Percentiles rank a stretch among this genome's conserved stretches.
These are phyloP conservation scores for Stratiolaelaps scimitus DNA, from an alignment of 1,140 invertebrate genomes.

Conservation along the genomic window DNA sequence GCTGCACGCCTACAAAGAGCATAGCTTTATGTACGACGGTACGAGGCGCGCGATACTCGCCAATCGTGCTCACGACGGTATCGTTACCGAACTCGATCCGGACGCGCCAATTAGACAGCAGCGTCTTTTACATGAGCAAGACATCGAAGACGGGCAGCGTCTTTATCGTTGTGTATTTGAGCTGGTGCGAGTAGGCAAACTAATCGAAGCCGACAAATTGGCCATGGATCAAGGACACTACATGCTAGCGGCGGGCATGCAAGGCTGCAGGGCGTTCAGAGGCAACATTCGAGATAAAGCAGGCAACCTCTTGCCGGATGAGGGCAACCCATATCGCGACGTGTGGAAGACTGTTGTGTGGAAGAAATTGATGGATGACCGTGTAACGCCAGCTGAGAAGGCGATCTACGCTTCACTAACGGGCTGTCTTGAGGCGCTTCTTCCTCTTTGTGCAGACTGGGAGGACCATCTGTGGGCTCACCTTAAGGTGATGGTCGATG, in stretches of 20 bases:
- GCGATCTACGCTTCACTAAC: conserved; percentile 62
- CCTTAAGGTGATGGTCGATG: conserved; percentile 65
- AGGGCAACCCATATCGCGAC: conserved; percentile 72
- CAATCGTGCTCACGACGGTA: not conserved
- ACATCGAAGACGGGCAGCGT: conserved; percentile 68
- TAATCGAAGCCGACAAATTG: conserved; percentile 66
- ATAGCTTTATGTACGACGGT: not conserved
- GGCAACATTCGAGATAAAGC: not conserved
- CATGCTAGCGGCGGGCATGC: conserved; percentile 72
- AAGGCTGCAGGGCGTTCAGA: conserved; percentile 58
- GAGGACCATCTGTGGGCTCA: conserved; percentile 82
- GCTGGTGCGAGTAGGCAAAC: conserved; percentile 67
- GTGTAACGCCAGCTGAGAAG: conserved; percentile 41
- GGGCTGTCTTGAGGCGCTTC: conserved; percentile 61
- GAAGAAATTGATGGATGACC: conserved; percentile 39
- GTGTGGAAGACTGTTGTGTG: conserved; percentile 77
- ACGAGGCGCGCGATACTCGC: not conserved
- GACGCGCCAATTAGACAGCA: conserved; percentile 65
- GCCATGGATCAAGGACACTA: conserved; percentile 70
- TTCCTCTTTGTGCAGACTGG: conserved; percentile 64
- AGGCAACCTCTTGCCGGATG: conserved; percentile 46
- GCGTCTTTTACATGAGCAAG: conserved; percentile 67
- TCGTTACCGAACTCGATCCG: conserved; percentile 58
- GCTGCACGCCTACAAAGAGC: conserved; percentile 15
- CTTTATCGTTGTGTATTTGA: conserved; percentile 56